Evolutionary conservation across 2,888 invertebrate species (phyloP).

Genomic region (Limnephilus marmoratus): DNA sequence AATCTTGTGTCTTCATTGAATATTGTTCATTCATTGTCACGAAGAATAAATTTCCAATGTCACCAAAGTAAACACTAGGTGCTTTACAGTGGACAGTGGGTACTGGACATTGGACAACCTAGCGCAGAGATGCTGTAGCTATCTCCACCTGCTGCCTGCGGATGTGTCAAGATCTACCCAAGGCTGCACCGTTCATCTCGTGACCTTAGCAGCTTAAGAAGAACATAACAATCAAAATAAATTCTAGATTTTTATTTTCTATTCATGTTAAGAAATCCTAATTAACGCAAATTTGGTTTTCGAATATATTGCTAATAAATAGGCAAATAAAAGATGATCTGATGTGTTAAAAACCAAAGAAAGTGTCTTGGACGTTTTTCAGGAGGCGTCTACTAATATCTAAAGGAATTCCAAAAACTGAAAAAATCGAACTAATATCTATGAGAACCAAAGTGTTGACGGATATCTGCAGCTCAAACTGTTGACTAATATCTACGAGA

Average conservation of each 20-base stretch:
- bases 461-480: too few relatives aligned
- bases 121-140: not conserved
- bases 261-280: not conserved
- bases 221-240: not conserved
- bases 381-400: too few relatives aligned
- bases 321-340: too few relatives aligned
- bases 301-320: not conserved
- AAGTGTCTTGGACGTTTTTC: too few relatives aligned
- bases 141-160: not conserved
- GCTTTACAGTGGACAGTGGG: not conserved
- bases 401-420: too few relatives aligned
- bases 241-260: too few relatives aligned
- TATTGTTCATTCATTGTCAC: constrained; percentile 40
- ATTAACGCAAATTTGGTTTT: not conserved
- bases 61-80: constrained; percentile 26
- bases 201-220: constrained; percentile 23
- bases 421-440: too few relatives aligned
- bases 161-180: constrained; percentile 43
- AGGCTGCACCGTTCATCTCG: not conserved
- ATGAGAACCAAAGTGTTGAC: too few relatives aligned
- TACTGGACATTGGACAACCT: not conserved
- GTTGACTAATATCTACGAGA: too few relatives aligned
- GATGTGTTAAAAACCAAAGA: too few relatives aligned
- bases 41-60: constrained; percentile 41
- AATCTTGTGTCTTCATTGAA: constrained; percentile 5